Conservation (phyloP, 2,113 vertebrate species). For the Petroica traversi region DNA sequence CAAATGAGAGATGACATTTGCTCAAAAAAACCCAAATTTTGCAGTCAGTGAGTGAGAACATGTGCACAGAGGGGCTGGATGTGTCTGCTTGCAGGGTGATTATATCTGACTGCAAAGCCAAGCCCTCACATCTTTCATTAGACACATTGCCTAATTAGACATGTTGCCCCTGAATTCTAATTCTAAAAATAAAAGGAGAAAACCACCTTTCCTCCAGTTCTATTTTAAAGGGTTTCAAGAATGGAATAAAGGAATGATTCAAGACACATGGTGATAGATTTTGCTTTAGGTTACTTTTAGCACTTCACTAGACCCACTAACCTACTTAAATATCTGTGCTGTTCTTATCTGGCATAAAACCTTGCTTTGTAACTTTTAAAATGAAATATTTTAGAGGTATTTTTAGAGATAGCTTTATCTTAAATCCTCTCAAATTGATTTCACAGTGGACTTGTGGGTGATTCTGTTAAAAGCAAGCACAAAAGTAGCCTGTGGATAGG, state of each 20-base stretch:
- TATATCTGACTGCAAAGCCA: neutral
- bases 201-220: neutral
- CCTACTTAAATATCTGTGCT: constrained; percentile 37
- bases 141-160: neutral
- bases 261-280: constrained; percentile 24
- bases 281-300: constrained; percentile 53
- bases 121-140: neutral
- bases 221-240: constrained; percentile 4
- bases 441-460: neutral
- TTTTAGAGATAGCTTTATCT: neutral
- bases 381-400: constrained; percentile 1
- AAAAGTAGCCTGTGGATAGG: neutral
- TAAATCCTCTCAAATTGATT: neutral
- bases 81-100: neutral
- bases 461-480: neutral
- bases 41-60: neutral
- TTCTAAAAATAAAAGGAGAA: neutral
- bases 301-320: constrained; percentile 28
- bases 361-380: neutral
- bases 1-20: neutral
- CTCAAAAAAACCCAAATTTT: fast-evolving
- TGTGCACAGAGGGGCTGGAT: neutral
- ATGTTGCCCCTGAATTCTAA: neutral
- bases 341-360: neutral
- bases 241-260: constrained; percentile 9